Base-by-base conservation (phyloP, 2,888 invertebrate species). In the Zhengitettix transpicula region DNA sequence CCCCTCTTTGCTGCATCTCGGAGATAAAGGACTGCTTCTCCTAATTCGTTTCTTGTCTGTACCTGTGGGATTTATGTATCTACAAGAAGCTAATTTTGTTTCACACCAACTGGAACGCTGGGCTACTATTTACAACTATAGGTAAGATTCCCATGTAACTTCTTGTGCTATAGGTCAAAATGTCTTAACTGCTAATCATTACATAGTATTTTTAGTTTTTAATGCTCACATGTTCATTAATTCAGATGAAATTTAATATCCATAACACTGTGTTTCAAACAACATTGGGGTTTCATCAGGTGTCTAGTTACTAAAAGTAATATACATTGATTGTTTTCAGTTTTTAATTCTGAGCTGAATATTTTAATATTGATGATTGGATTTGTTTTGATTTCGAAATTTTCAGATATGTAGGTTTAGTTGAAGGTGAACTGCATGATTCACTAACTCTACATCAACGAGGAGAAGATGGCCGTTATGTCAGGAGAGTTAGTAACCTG, bases 381-480 rank as follows among this genome's bases (percentile, higher is more conserved):
- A 28, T 28, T 47, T 17, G 10, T 11, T 57, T 58, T 57, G n/a
- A 55, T 55, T 63, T 28, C 28, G 2, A 7, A 28, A 28, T 28
- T 28, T 28, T 28, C 28, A 76, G 89, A 67, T 98, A 98, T 74
- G 92, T 94, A 5, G 82, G 87, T 12, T 75, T 95, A 41, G 84
- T 97, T 42, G 98, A 98, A 72, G 87, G 89, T 57, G 84, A 87
- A 65, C 84, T 94, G 66, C 89, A 93, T 70, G 89, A 92, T 69
- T 87, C 89, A 44, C 73, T 97, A 66, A 92, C 93, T 1, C 80
- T 89, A 60, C 86, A 91, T 69, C 85, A 88, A 68, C 81, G 87
- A 65, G 85, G 84, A 56, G 87, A 87, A 68, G 85, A 87, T 68
- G 89, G 89, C 1, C 76, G 78, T 61, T 89, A 89, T 68, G 82